Base-by-base conservation (phyloP, 2,888 invertebrate genomes). In the Andrena minutula region DNA sequence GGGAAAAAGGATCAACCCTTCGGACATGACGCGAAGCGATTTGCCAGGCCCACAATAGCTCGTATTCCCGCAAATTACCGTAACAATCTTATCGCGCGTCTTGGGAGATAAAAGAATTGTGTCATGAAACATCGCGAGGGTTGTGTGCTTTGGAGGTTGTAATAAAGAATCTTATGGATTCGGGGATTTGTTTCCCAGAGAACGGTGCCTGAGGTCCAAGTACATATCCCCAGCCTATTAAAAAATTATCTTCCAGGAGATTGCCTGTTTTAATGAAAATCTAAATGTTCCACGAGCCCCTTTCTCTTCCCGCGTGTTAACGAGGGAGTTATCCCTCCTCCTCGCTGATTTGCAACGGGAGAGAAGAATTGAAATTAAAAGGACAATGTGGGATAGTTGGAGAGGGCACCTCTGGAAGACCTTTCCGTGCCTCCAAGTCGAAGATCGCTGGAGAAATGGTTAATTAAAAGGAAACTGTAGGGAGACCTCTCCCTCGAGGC, bases 201-300 rank as follows among this genome's bases (percentile, higher is more conserved):
- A 64, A 63, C 12, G 30, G 32, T 32, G 70, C 35, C 60, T 12
- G 26, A 41, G 32, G 58, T 51, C 49, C 53, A 73, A 28, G 75
- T 20, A 49, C 47, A 47, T 64, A 69, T 64, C 65, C 12, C n/a
- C 10, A 0, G 20, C 64, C 66, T 75, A 82, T 85, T 76, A 80
- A 82, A 79, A 83, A 77, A 84, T 85, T 68, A 60, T 23, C 74
- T 80, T 81, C 76, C 73, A 71, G 77, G 77, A 28, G 86, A 86
- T 89, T 87, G 89, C 87, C 82, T 64, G 75, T 75, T 82, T 79
- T 91, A 90, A 92, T 91, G 91, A 91, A 91, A 91, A 89, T 86
- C 82, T 91, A 88, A 90, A 91, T 91, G 87, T 90, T 92, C 89
- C 86, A 91, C 70, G 85, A 83, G 66, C 35, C 32, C 68, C 78